Base-by-base conservation (phyloP, 1,140 invertebrate genomes). In the Aradophagus sp. region DNA sequence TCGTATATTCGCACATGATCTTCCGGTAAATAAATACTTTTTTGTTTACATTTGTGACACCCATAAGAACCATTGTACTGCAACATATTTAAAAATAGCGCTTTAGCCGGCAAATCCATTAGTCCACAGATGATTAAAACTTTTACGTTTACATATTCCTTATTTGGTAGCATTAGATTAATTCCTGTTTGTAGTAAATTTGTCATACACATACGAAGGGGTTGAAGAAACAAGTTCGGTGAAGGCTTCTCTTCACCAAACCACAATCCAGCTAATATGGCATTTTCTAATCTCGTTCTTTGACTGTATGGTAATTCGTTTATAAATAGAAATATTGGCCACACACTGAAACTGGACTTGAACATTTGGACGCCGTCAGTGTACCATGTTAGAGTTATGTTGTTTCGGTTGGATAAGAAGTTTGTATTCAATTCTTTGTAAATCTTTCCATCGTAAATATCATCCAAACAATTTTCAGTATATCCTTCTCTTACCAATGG, bases 211-310 rank as follows among this genome's bases (percentile, higher is more conserved):
- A 32, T n/a, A n/a, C n/a, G 15, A 8, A 59, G 27, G 7, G 53
- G 65, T 26, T 12, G 0, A 8, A 68, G 17, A 42, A 53, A 71
- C 32, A 65, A 5, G 12, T 71, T 45, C n/a, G 58, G 50, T 32
- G n/a, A 5, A n/a, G 67, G 67, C 27, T 69, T 69, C 10, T 61
- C 45, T 16, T 44, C 29, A 10, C 55, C 56, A 48, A 53, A 69
- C 56, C 66, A 69, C 11, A 69, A 14, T 27, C 27, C 42, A 29
- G 44, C 36, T 20, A 69, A 29, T 5, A 62, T 19, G 0, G 52
- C 11, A 29, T 71, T 72, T 32, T 72, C 55, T 11, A 61, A 14
- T 47, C 36, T 72, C 5, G 38, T 66, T 34, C 59, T 35, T 41
- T 50, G 13, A 4, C 20, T 35, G 15, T 44, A 65, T 0, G 67